A percentile compares a stretch with the other conserved stretches of the same genome.
Evolutionary conservation across 1,140 invertebrate genomes (phyloP).

Genomic region (Odontomachus brunneus): DNA sequence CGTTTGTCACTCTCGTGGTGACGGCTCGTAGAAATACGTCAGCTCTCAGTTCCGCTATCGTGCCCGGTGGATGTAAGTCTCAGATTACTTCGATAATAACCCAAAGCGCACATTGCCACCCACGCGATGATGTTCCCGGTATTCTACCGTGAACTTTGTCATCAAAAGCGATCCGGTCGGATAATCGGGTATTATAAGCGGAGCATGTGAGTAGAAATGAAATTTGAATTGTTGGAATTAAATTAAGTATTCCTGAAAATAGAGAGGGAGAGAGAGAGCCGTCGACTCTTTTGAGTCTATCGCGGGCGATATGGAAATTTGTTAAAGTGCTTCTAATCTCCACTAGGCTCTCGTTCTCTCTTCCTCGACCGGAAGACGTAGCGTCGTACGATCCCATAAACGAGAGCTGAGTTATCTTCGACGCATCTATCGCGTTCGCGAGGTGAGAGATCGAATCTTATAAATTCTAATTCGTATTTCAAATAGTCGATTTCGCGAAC

Average conservation of each 20-base stretch:
- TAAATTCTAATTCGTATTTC: conserved; percentile 45
- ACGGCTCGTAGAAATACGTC: conserved; percentile 22
- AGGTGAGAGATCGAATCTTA: not conserved
- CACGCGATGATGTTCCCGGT: not conserved
- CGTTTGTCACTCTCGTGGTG: conserved; percentile 40
- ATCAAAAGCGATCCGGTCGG: not conserved
- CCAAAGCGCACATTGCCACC: not conserved
- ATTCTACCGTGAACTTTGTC: not conserved
- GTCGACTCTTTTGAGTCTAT: too few species aligned
- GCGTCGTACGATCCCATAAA: too few species aligned
- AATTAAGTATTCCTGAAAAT: too few species aligned
- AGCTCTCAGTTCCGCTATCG: conserved; percentile 29
- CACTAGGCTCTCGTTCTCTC: too few species aligned
- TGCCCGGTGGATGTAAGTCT: conserved; percentile 2
- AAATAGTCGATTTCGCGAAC: conserved; percentile 10
- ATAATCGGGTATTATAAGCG: not conserved
- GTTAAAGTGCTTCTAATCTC: too few species aligned
- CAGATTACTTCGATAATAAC: conserved; percentile 31
- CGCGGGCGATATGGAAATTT: too few species aligned
- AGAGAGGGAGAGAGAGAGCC: too few species aligned
- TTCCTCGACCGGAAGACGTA: too few species aligned
- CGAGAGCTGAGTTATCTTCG: not conserved
- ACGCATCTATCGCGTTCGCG: not conserved
- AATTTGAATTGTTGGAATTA: not conserved
- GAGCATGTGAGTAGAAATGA: not conserved